phyloP scores from a whole-genome alignment of 2,888 invertebrate genomes.

The Scelioninae gen. 1 region DNA sequence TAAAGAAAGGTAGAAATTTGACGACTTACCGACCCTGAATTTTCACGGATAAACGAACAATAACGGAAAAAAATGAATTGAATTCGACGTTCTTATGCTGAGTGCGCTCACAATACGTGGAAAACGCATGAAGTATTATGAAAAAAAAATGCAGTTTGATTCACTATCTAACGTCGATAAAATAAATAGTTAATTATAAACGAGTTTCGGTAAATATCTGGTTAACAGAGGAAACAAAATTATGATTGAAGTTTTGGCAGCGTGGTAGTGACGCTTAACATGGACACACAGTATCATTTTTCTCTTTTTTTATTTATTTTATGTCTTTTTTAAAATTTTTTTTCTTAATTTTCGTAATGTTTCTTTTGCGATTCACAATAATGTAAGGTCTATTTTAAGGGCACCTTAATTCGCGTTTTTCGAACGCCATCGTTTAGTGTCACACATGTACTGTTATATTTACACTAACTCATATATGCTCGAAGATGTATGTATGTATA shows the following conservation, averaged over 20 bases:
- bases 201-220: background rate
- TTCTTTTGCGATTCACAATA: conserved; percentile 12
- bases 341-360: background rate
- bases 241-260: conserved; percentile 35
- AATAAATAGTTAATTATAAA: conserved; percentile 46
- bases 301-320: background rate
- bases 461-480: conserved; percentile 30
- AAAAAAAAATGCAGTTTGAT: conserved; percentile 50
- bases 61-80: background rate
- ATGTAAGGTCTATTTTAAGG: conserved; percentile 51
- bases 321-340: conserved; percentile 5
- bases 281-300: background rate
- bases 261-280: conserved; percentile 28
- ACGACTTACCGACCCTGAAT: no score
- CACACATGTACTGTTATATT: conserved; percentile 27
- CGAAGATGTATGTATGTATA: conserved; percentile 50
- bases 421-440: conserved; percentile 51
- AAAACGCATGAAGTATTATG: conserved; percentile 5
- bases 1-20: no score
- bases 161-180: conserved; percentile 24
- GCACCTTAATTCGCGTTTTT: conserved; percentile 61
- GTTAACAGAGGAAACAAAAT: background rate
- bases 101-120: background rate
- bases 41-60: conserved; percentile 11
- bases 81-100: background rate